A percentile compares a stretch with the other conserved stretches of the same genome.
These are phyloP conservation scores for Antheraea yamamai DNA, from an alignment of 2,888 invertebrate species.

Conservation along the genomic window DNA sequence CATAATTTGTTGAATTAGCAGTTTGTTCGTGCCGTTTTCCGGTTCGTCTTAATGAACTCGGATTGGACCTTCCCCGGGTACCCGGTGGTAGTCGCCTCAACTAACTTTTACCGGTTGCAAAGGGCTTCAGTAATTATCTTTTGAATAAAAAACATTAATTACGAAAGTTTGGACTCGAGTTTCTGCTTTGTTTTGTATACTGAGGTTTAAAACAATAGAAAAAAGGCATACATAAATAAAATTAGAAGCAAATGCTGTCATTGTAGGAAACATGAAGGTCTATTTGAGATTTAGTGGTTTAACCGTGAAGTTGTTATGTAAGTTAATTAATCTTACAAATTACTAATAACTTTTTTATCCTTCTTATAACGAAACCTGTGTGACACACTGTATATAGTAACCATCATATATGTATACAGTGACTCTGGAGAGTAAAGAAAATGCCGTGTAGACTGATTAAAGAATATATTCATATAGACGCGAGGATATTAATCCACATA, in stretches of 20 bases:
- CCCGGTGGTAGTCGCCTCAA: slow-evolving; percentile 42
- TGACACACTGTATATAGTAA: no score
- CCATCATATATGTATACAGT: no score
- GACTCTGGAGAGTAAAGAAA: no score
- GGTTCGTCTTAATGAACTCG: slow-evolving; percentile 36
- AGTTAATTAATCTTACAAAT: neutral
- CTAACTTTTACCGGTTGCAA: slow-evolving; percentile 38
- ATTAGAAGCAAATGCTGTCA: neutral
- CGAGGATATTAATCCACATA: neutral
- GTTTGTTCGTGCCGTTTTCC: slow-evolving; percentile 17
- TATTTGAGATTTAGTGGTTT: neutral
- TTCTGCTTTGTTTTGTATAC: slow-evolving; percentile 24
- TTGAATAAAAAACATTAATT: slow-evolving; percentile 48
- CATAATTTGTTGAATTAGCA: slow-evolving; percentile 7
- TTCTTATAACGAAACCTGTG: no score
- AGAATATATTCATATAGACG: neutral
- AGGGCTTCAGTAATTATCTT: slow-evolving; percentile 51
- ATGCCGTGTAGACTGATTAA: no score
- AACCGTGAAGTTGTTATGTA: neutral
- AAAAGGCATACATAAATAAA: neutral
- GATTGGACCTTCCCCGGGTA: slow-evolving; percentile 39
- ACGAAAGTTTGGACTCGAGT: slow-evolving; percentile 35
- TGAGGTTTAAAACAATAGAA: slow-evolving; percentile 17
- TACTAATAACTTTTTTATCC: no score
- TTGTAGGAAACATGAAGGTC: neutral